Percentiles rank a stretch among this genome's conserved stretches.
Conservation (phyloP, 2,797 vertebrate genomes). For the Poeciliopsis presidionis region DNA sequence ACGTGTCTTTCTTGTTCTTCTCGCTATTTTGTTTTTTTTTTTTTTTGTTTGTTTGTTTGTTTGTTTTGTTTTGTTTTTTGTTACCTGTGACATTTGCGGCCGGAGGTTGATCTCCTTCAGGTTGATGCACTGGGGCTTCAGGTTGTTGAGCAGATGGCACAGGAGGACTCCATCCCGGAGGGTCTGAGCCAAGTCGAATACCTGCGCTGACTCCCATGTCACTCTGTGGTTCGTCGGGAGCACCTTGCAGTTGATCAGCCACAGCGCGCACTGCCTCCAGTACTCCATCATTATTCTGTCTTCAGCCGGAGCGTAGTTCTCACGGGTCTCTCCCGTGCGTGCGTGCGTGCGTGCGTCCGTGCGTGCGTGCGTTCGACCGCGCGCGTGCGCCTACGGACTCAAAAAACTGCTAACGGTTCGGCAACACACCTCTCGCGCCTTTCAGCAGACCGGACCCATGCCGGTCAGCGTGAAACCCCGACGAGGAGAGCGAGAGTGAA, state of each 20-base stretch:
- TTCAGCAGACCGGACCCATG: slow-evolving; percentile 58
- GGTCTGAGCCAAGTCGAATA: slow-evolving; percentile 95
- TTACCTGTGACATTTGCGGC: slow-evolving; percentile 97
- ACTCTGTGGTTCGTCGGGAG: slow-evolving; percentile 93
- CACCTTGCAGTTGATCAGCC: slow-evolving; percentile 95
- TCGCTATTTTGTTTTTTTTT: too few species aligned
- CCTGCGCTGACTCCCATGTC: slow-evolving; percentile 95
- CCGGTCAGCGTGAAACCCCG: background rate
- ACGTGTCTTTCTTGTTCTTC: slow-evolving; percentile 1
- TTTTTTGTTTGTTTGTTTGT: too few species aligned
- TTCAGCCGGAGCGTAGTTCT: slow-evolving; percentile 16
- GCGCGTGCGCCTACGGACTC: background rate
- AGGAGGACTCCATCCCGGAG: slow-evolving; percentile 95
- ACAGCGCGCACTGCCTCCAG: slow-evolving; percentile 94
- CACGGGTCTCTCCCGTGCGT: background rate
- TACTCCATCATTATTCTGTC: slow-evolving; percentile 86
- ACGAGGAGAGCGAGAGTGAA: slow-evolving; percentile 28
- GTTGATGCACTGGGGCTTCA: slow-evolving; percentile 89
- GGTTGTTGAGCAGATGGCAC: slow-evolving; percentile 96
- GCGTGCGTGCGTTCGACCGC: too few species aligned
- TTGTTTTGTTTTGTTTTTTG: slow-evolving; percentile 1
- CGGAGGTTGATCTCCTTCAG: slow-evolving; percentile 96
- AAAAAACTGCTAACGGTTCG: slow-evolving; percentile 24
- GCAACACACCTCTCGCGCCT: background rate
- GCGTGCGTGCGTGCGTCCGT: too few species aligned